phyloP scores from a whole-genome alignment of 2,113 vertebrate species.

The Sardina pilchardus region DNA sequence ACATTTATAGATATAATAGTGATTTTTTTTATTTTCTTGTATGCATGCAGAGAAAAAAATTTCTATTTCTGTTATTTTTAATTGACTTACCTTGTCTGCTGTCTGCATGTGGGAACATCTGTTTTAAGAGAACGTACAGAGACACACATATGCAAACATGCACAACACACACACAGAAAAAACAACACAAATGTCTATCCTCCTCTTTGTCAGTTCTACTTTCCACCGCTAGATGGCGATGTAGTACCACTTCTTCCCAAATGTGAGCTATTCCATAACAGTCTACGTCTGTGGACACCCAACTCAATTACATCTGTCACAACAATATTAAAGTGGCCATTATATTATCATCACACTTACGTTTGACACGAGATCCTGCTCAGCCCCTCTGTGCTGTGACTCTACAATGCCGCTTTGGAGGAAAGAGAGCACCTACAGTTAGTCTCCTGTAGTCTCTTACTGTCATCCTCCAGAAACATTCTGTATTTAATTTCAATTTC shows the following conservation, averaged over 20 bases:
- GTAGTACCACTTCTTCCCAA: background rate
- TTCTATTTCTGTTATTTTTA: background rate
- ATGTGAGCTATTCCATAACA: background rate
- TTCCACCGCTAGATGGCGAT: background rate
- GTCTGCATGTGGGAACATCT: constrained; percentile 44
- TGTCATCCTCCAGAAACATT: too few species aligned
- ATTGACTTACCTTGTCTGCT: constrained; percentile 25
- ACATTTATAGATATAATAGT: background rate
- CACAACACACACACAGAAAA: background rate
- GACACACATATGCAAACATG: background rate
- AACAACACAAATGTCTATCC: too few species aligned
- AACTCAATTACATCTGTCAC: background rate
- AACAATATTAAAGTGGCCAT: background rate
- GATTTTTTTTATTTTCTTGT: background rate
- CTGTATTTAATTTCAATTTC: too few species aligned
- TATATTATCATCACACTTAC: background rate
- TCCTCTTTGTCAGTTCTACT: background rate
- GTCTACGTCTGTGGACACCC: background rate
- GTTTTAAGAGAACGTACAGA: constrained; percentile 32
- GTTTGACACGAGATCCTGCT: background rate
- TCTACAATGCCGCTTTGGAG: background rate
- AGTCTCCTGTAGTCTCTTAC: background rate
- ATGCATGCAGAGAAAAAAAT: background rate
- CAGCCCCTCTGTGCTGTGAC: background rate
- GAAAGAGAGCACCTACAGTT: background rate